Evolutionary conservation across 2,797 vertebrate species (phyloP).

Genomic region (Cossypha dichroa): DNA sequence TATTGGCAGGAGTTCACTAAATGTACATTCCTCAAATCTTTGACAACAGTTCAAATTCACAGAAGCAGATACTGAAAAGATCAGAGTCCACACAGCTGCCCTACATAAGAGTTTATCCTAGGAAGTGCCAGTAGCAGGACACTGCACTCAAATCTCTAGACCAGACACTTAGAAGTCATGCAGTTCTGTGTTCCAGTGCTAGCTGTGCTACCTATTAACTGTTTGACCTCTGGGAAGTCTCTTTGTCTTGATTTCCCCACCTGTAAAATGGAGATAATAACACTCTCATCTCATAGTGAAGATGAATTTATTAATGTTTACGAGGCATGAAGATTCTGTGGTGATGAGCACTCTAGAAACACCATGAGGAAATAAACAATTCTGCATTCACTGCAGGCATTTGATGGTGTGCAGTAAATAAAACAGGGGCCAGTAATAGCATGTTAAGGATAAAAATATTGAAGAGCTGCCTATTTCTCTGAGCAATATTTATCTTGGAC

Average conservation of each 20-base stretch:
- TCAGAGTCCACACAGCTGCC: not conserved
- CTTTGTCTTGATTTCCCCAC: constrained; percentile 67
- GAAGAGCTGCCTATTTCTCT: constrained; percentile 46
- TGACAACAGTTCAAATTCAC: not conserved
- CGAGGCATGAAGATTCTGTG: constrained; percentile 67
- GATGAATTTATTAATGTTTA: constrained; percentile 73
- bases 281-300: constrained; percentile 60
- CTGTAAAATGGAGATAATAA: constrained; percentile 67
- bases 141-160: not conserved
- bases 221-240: constrained; percentile 60
- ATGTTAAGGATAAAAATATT: constrained; percentile 51
- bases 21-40: not conserved
- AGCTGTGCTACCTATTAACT: constrained; percentile 49
- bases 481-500: constrained; percentile 32
- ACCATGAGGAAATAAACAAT: constrained; percentile 67
- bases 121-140: not conserved
- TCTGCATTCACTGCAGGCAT: constrained; percentile 65
- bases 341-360: constrained; percentile 68
- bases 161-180: constrained; percentile 1
- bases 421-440: constrained; percentile 39
- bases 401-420: constrained; percentile 69
- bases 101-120: not conserved
- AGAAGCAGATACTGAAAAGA: not conserved
- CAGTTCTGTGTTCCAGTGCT: constrained; percentile 24
- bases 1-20: not conserved